These are phyloP conservation scores for Meda fulgida DNA, from an alignment of 2,797 vertebrate species.

Conservation along the genomic window DNA sequence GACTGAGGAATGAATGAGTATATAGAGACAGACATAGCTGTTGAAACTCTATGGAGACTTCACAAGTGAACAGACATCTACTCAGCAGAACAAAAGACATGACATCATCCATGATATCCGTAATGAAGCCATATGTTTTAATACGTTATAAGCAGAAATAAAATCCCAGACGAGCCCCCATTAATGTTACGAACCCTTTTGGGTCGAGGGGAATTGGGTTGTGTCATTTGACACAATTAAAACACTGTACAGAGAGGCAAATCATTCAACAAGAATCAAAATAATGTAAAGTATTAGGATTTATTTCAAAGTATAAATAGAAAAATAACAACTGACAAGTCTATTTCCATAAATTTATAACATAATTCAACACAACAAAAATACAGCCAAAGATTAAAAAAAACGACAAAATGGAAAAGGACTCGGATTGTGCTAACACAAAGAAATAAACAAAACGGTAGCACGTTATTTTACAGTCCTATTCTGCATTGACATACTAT, in stretches of 20 bases:
- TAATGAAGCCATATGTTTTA: not conserved
- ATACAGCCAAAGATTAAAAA: too few species aligned
- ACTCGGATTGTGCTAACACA: too few species aligned
- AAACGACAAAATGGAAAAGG: too few species aligned
- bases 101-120: not conserved
- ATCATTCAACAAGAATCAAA: not conserved
- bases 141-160: too few species aligned
- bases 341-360: too few species aligned
- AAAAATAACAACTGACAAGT: not conserved
- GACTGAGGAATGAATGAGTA: not conserved
- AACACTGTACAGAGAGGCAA: not conserved
- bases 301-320: not conserved
- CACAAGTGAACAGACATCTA: not conserved
- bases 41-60: not conserved
- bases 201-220: too few species aligned
- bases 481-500: too few species aligned
- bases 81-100: not conserved
- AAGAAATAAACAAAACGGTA: too few species aligned
- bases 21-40: constrained; percentile 8
- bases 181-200: not conserved
- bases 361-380: too few species aligned
- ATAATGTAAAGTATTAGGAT: not conserved
- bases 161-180: not conserved
- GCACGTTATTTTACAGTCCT: too few species aligned
- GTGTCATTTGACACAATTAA: too few species aligned